These are phyloP conservation scores for Lamellibrachia luymesi DNA, from an alignment of 1,140 invertebrate genomes.

Conservation along the genomic window DNA sequence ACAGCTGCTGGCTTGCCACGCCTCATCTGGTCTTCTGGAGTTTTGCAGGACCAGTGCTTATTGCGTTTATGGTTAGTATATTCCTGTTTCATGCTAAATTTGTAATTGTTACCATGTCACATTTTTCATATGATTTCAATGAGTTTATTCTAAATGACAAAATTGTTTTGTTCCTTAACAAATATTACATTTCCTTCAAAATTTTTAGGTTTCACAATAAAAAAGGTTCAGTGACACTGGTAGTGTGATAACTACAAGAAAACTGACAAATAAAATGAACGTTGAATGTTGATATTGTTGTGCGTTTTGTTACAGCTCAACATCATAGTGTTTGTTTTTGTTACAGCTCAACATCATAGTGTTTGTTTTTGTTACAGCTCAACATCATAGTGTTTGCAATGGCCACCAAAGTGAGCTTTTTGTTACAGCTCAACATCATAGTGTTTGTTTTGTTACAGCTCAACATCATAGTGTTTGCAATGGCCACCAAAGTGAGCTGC, in stretches of 20 bases:
- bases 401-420: slow-evolving; percentile 15
- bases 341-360: slow-evolving; percentile 7
- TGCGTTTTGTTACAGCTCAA: neutral
- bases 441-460: neutral
- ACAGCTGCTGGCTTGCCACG: slow-evolving; percentile 89
- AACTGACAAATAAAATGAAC: no score
- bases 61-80: slow-evolving; percentile 70
- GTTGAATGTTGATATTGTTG: no score
- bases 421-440: slow-evolving; percentile 6
- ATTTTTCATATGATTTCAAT: neutral
- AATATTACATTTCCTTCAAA: neutral
- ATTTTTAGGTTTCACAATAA: neutral
- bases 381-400: slow-evolving; percentile 11
- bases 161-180: slow-evolving; percentile 6
- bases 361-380: no score
- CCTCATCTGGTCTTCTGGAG: slow-evolving; percentile 84
- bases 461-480: slow-evolving; percentile 8
- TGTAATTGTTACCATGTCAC: neutral
- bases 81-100: neutral
- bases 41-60: slow-evolving; percentile 79
- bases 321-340: slow-evolving; percentile 8
- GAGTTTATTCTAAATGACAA: no score
- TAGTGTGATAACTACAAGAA: no score
- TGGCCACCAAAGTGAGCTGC: slow-evolving; percentile 14
- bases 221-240: no score